Evolutionary conservation across 1,140 invertebrate genomes (phyloP), one percentile per base, ranked within the genome.

Genomic region (Pomacea maculata): DNA sequence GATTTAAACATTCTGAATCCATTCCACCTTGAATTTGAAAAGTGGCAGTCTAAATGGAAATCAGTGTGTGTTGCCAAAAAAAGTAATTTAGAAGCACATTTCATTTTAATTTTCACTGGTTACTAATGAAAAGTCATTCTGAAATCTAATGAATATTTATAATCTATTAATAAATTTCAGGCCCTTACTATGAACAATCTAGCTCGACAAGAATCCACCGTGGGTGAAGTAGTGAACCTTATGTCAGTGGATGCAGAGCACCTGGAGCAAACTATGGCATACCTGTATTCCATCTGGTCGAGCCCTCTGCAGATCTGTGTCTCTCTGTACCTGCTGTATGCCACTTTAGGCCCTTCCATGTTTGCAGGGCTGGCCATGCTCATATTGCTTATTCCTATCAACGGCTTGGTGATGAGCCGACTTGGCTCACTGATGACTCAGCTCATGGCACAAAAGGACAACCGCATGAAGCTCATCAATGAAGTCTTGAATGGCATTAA

Each of bases 221-320:
- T 92, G 14, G 93, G 93, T 10, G 92, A 94, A 85, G 93, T 94
- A 74, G 92, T 93, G 57, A 94, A 94, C 84, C 84, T 93, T 67
- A 92, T 93, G 90, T 88, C 93, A 0, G 91, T 93, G 61, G 93
- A 93, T 86, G 88, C 90, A 12, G 89, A 93, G 77, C 82, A 86
- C 25, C 83, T 92, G n/a, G 82, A 88, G 82, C 91, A 92, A 75
- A 80, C 92, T 54, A 89, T 89, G 57, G 89, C 87, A 3, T 98
- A 97, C 87, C 92, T 99, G 80, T 98, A 98, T 89, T 96, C 98
- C 95, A 93, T 99, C 84, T 99, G 97, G 97, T 98, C 97, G 2
- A 97, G 96, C 9, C 97, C 97, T 0, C 90, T 98, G 9, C 97
- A 98, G 83, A 98, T 98, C 83, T 92, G 91, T 19, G 89, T 98